These are phyloP conservation scores for Corbicula japonica DNA, from an alignment of 2,888 invertebrate species.

Conservation along the genomic window DNA sequence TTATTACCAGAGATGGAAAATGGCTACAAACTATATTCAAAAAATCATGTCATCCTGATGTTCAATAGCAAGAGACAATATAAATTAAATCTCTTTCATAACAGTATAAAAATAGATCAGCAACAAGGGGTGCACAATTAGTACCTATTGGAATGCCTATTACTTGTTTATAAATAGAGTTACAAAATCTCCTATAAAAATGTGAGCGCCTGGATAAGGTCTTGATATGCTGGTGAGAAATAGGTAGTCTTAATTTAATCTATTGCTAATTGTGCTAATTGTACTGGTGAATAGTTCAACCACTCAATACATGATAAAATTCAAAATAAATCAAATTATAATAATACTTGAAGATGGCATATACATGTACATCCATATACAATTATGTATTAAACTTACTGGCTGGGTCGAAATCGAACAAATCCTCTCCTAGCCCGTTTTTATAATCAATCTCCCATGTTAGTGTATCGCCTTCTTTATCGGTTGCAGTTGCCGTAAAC, in stretches of 20 bases:
- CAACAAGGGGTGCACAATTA: too few relatives aligned
- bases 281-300: neutral
- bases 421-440: constrained; percentile 28
- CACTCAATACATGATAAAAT: neutral
- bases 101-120: too few relatives aligned
- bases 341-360: neutral
- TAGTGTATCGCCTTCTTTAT: constrained; percentile 35
- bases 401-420: constrained; percentile 34
- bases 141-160: too few relatives aligned
- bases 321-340: neutral
- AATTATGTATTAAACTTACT: constrained; percentile 48
- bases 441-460: constrained; percentile 41
- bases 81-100: too few relatives aligned
- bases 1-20: too few relatives aligned
- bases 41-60: too few relatives aligned
- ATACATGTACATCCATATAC: neutral
- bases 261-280: neutral
- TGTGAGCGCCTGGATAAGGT: too few relatives aligned
- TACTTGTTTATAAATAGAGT: too few relatives aligned
- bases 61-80: too few relatives aligned
- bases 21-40: too few relatives aligned
- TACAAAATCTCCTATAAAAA: too few relatives aligned
- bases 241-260: neutral
- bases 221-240: neutral
- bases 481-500: constrained; percentile 16